Evolutionary conservation across 1,140 invertebrate genomes (phyloP).

Genomic region (Himalopsyche phryganea): DNA sequence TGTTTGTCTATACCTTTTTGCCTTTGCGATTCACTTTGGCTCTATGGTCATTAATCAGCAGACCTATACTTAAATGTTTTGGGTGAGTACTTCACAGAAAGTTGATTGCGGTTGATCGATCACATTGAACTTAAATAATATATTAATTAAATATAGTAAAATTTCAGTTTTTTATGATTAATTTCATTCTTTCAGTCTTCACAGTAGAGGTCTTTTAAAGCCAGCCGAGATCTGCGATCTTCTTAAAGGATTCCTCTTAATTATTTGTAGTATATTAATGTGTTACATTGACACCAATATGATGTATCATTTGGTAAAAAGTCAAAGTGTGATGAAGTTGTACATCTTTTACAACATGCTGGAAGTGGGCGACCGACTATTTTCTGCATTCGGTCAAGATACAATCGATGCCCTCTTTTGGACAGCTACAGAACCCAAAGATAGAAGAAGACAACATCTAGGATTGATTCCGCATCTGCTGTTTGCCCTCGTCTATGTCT

Average conservation of each 20-base stretch:
- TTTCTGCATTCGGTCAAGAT: slow-evolving; percentile 98
- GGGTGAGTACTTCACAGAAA: slow-evolving; percentile 64
- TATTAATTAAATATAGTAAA: neutral
- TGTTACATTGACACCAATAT: slow-evolving; percentile 95
- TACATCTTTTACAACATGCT: slow-evolving; percentile 99
- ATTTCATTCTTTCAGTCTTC: slow-evolving; percentile 6
- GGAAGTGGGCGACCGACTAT: slow-evolving; percentile 92
- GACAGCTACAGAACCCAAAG: slow-evolving; percentile 92
- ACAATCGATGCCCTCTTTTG: slow-evolving; percentile 95
- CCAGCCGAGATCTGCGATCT: slow-evolving; percentile 96
- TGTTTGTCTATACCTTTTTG: slow-evolving; percentile 97
- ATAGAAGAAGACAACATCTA: slow-evolving; percentile 77
- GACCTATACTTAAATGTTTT: slow-evolving; percentile 68
- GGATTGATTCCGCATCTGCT: slow-evolving; percentile 84
- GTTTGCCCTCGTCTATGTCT: slow-evolving; percentile 88
- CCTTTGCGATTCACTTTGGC: slow-evolving; percentile 89
- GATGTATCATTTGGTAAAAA: slow-evolving; percentile 98
- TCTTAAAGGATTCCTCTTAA: slow-evolving; percentile 85
- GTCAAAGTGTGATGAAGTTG: slow-evolving; percentile 97
- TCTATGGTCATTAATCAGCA: slow-evolving; percentile 71
- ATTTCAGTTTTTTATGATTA: too few species aligned
- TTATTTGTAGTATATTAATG: slow-evolving; percentile 80
- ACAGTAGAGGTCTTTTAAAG: slow-evolving; percentile 53
- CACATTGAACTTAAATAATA: neutral
- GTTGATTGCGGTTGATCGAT: too few species aligned